phyloP scores from a whole-genome alignment of 2,888 invertebrate species.

The Plebejus melissa region DNA sequence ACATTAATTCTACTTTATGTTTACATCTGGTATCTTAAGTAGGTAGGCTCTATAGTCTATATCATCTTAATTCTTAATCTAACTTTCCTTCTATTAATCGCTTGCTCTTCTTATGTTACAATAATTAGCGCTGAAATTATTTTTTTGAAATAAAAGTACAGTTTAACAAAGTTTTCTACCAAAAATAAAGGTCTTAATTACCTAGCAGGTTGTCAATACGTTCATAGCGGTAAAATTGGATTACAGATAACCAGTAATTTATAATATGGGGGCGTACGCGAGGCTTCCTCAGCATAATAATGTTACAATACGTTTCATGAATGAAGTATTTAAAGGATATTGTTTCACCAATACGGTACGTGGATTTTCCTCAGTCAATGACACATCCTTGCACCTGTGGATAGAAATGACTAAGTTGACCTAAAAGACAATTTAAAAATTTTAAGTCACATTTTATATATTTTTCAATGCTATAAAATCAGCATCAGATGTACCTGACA shows the following conservation, averaged over 20 bases:
- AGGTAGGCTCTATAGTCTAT: no score
- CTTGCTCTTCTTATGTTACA: no score
- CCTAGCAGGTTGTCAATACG: not conserved
- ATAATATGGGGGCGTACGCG: not conserved
- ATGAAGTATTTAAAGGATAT: slow-evolving; percentile 9
- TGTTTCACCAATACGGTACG: not conserved
- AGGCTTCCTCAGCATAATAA: slow-evolving; percentile 15
- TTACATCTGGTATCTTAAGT: no score
- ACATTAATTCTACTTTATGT: not conserved
- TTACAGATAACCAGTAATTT: slow-evolving; percentile 3
- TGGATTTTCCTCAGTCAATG: not conserved
- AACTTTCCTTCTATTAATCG: no score
- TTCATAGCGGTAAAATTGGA: slow-evolving; percentile 12
- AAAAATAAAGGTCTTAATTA: not conserved
- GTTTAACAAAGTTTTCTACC: no score
- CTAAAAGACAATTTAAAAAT: not conserved
- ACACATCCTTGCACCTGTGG: not conserved
- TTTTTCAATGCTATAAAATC: not conserved
- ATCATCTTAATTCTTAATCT: no score
- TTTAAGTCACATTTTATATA: no score
- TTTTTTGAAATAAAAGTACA: no score
- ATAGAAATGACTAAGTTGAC: not conserved
- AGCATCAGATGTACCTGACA: not conserved
- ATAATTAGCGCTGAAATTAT: no score
- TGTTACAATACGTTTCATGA: slow-evolving; percentile 5